Evolutionary conservation across 2,797 vertebrate species (phyloP).

Genomic region (Leptatherina wallacei): DNA sequence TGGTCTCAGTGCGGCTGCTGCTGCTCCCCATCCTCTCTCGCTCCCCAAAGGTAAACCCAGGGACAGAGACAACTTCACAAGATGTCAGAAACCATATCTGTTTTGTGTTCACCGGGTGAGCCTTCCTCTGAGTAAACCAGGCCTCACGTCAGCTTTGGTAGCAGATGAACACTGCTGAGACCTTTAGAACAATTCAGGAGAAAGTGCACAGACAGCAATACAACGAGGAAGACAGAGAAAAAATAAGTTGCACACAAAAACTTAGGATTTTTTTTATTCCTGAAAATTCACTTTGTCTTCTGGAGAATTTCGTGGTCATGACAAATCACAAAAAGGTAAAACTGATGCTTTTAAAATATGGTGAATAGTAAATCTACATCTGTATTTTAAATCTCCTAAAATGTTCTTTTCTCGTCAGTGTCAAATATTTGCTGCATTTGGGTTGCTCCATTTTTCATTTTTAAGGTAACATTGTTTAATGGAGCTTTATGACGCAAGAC

Average conservation of each 20-base stretch:
- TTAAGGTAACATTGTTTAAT: neutral
- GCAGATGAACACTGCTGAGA: conserved; percentile 72
- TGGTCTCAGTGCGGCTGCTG: conserved; percentile 79
- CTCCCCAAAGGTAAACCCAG: conserved; percentile 84
- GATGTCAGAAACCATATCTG: conserved; percentile 91
- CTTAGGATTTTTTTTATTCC: neutral
- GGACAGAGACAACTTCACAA: conserved; percentile 89
- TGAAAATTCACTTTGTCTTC: neutral
- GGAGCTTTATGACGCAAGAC: neutral
- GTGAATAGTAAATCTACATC: neutral
- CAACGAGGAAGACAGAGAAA: neutral
- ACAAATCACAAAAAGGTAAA: neutral
- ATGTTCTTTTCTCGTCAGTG: neutral
- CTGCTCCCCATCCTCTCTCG: conserved; percentile 50
- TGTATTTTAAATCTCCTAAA: neutral
- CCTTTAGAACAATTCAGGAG: conserved; percentile 35
- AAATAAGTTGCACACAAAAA: neutral
- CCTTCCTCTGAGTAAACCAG: conserved; percentile 75
- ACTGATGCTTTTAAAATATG: neutral
- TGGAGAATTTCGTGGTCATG: neutral
- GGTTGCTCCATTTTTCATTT: neutral
- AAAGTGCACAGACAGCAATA: conserved; percentile 16
- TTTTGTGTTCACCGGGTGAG: conserved; percentile 86
- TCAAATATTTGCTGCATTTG: neutral
- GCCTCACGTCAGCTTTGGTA: conserved; percentile 76